Evolutionary conservation across 2,113 vertebrate genomes (phyloP), one percentile per base, ranked within the genome.

Genomic region (Lipophrys pholis): DNA sequence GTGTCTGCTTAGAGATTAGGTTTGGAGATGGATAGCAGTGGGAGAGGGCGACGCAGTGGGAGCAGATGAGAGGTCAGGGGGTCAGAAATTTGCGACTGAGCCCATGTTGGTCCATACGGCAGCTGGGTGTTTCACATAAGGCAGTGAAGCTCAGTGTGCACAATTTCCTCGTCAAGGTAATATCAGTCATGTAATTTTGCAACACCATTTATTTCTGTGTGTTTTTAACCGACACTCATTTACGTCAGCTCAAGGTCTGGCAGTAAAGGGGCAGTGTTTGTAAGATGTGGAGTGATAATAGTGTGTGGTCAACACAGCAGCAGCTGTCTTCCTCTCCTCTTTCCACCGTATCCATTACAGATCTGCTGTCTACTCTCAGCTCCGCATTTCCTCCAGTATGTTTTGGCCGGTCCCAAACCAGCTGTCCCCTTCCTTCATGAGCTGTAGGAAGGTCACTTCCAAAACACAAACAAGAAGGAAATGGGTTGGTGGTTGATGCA

Each of bases 341-440:
- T 73, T 82, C 80, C 82, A 48, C 30, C 38, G 8, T 76, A 87
- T 90, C 85, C 76, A 73, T 92, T 86, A 84, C 87, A 79, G 74
- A 83, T 76, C 51, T 63, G 49, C 65, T 67, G 73, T 76, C 80
- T 87, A 57, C 6, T 39, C 74, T 72, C 38, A 50, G 59, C 66
- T 72, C 57, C 0, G 55, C 73, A 69, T 74, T 65, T 64, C 62
- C 72, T 72, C 75, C 48, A 21, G 61, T 81, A 40, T 39, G 51
- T 43, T 66, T 55, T 30, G 35, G 54, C 46, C 66, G 12, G 52
- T 72, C 78, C 66, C 55, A 30, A 61, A 42, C 74, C 91, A 92
- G 91, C 89, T 92, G 91, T 90, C 85, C 78, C 71, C 46, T 82
- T 89, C 83, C 72, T 70, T 91, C 87, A 82, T 63, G 81, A 81